Evolutionary conservation across 2,888 invertebrate genomes (phyloP).

Genomic region (Lordiphosa fenestrarum): DNA sequence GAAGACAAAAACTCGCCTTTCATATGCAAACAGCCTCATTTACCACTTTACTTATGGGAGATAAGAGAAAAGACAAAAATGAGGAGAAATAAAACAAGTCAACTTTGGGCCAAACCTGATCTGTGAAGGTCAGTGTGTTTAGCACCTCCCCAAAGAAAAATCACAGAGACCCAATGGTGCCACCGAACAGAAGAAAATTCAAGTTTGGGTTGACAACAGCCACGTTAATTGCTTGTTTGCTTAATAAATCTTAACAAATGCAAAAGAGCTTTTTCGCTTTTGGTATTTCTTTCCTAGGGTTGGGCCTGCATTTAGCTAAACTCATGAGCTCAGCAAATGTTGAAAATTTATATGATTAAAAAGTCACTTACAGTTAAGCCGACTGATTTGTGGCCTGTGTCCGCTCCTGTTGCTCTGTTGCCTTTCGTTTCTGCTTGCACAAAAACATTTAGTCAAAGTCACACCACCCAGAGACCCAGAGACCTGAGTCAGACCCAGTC

Average conservation of each 20-base stretch:
- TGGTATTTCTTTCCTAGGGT: slow-evolving; percentile 8
- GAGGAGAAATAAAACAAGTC: slow-evolving; percentile 27
- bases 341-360: slow-evolving; percentile 63
- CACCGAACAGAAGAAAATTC: no score
- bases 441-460: slow-evolving; percentile 65
- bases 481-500: slow-evolving; percentile 17
- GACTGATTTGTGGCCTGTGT: slow-evolving; percentile 57
- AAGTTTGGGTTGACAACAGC: slow-evolving; percentile 12
- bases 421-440: slow-evolving; percentile 55
- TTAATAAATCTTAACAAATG: slow-evolving; percentile 45
- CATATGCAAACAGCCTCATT: slow-evolving; percentile 59
- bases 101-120: slow-evolving; percentile 49
- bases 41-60: slow-evolving; percentile 36
- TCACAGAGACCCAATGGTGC: not conserved
- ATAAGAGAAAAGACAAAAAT: slow-evolving; percentile 20
- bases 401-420: slow-evolving; percentile 22
- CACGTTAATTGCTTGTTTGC: slow-evolving; percentile 49
- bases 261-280: slow-evolving; percentile 10
- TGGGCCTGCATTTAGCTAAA: slow-evolving; percentile 52
- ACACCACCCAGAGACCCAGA: slow-evolving; percentile 39
- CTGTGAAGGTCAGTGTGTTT: slow-evolving; percentile 61
- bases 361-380: slow-evolving; percentile 57
- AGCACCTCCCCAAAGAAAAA: slow-evolving; percentile 31
- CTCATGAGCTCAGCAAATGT: slow-evolving; percentile 40
- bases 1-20: slow-evolving; percentile 49